phyloP scores from a whole-genome alignment of 2,888 invertebrate genomes.

The Brachypterus glaber region DNA sequence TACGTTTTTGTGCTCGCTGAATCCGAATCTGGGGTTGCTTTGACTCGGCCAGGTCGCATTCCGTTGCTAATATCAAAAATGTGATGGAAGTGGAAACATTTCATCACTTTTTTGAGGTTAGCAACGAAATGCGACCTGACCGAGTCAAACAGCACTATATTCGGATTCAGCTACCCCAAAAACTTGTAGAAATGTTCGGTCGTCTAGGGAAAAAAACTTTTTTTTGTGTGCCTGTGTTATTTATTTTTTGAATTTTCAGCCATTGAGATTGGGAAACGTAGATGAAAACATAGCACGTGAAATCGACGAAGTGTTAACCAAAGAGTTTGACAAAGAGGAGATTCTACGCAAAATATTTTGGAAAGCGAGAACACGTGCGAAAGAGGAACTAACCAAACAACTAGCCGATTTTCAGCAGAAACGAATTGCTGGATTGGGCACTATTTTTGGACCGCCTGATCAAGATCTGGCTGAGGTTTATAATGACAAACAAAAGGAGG shows the following conservation, averaged over 20 bases:
- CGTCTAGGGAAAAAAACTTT: too few species aligned
- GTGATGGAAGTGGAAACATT: too few species aligned
- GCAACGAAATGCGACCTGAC: too few species aligned
- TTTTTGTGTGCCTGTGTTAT: too few species aligned
- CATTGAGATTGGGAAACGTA: conserved; percentile 66
- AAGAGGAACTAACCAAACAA: conserved; percentile 70
- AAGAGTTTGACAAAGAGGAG: conserved; percentile 84
- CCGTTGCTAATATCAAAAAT: too few species aligned
- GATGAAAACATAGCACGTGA: conserved; percentile 83
- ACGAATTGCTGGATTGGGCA: conserved; percentile 79
- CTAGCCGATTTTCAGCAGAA: conserved; percentile 76
- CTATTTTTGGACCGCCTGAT: conserved; percentile 82
- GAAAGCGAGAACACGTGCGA: conserved; percentile 76
- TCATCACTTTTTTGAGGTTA: too few species aligned
- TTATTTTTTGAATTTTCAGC: conserved; percentile 47
- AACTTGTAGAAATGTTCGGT: too few species aligned
- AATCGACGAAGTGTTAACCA: conserved; percentile 76
- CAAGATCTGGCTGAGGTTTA: conserved; percentile 68
- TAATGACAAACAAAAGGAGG: conserved; percentile 67
- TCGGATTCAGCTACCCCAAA: too few species aligned
- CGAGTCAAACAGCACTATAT: too few species aligned
- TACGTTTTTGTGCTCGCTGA: too few species aligned
- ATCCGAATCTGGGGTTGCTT: too few species aligned
- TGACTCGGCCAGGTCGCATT: too few species aligned
- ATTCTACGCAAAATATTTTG: conserved; percentile 79